Evolutionary conservation across 2,113 vertebrate species (phyloP).

Genomic region (Cyanistes caeruleus): DNA sequence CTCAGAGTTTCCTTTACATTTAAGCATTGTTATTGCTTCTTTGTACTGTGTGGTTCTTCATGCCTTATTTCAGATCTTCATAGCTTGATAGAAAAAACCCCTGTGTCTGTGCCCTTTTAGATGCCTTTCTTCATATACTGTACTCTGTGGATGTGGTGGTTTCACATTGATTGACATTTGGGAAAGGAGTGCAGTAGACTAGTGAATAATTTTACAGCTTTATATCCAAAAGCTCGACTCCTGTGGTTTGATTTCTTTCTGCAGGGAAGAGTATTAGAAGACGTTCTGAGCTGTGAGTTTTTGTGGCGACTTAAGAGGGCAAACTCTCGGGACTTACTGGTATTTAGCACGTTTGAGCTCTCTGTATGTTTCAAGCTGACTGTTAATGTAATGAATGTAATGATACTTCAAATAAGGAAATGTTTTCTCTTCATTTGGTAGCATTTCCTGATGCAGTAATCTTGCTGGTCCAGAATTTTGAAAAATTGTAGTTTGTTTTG

Average conservation of each 20-base stretch:
- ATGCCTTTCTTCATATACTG: neutral
- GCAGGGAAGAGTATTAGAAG: neutral
- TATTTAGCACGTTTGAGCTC: neutral
- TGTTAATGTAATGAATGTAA: neutral
- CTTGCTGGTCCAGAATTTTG: neutral
- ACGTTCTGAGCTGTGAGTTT: neutral
- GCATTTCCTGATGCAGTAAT: neutral
- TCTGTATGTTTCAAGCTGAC: neutral
- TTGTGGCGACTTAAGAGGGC: neutral
- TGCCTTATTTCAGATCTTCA: neutral
- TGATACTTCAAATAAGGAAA: neutral
- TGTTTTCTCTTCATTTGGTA: neutral
- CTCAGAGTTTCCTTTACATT: neutral
- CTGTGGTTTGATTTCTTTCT: neutral
- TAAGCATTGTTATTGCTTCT: neutral
- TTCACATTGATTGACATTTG: too few relatives aligned
- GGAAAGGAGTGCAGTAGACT: neutral
- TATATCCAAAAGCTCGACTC: neutral
- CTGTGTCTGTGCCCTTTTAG: neutral
- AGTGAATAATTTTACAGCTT: neutral
- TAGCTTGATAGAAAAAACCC: neutral
- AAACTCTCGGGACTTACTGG: neutral
- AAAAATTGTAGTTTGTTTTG: neutral
- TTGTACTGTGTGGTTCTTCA: accelerated
- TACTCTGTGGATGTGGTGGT: neutral